Evolutionary conservation across 2,797 vertebrate genomes (phyloP).

Genomic region (Urocyon cinereoargenteus): DNA sequence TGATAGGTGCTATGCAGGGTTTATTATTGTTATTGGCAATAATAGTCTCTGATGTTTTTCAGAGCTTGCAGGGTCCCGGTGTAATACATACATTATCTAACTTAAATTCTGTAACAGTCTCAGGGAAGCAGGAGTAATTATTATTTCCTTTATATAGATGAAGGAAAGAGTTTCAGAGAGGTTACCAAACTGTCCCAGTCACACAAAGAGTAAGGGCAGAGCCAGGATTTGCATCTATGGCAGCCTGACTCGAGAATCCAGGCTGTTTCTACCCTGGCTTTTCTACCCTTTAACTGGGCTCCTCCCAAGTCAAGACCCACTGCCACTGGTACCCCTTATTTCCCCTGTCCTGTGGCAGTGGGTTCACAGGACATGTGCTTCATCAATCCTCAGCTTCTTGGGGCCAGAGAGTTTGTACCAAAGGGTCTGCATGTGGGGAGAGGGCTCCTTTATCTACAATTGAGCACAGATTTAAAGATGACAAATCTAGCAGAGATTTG

Average conservation of each 20-base stretch:
- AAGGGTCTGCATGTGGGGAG: conserved; percentile 76
- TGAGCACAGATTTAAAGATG: conserved; percentile 75
- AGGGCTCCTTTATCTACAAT: conserved; percentile 78
- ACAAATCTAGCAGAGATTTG: conserved; percentile 71
- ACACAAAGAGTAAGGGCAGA: neutral
- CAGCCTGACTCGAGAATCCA: neutral
- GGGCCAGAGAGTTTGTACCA: conserved; percentile 71
- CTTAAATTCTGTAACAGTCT: neutral
- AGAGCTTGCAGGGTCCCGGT: neutral
- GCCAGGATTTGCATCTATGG: neutral
- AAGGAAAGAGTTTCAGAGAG: neutral
- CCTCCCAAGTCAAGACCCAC: neutral
- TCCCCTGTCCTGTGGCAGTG: neutral
- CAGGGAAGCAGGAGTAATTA: neutral
- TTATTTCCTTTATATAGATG: neutral
- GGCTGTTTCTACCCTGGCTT: neutral
- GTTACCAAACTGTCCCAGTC: neutral
- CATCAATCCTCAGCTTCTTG: neutral
- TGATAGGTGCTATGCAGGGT: too few species aligned
- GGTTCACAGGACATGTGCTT: neutral
- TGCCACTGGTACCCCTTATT: neutral
- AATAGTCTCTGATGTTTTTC: neutral
- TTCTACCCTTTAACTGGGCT: neutral
- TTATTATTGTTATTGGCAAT: neutral
- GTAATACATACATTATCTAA: neutral